phyloP scores from a whole-genome alignment of 2,888 invertebrate genomes.

The Autographa gamma region DNA sequence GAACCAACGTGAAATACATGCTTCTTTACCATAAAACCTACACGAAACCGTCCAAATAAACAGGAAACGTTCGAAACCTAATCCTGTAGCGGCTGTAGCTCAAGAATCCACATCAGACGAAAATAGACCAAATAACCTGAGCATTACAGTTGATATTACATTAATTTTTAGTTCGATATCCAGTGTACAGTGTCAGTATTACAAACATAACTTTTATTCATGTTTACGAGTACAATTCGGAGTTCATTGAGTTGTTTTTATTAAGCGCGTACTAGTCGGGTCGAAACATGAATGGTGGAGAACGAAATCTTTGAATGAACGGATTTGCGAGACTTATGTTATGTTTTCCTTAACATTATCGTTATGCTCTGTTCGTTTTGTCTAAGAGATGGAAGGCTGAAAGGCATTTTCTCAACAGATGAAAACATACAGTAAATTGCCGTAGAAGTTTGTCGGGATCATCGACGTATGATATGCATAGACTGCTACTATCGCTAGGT shows the following conservation, averaged over 20 bases:
- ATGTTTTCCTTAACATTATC: conserved; percentile 3
- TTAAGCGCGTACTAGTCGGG: conserved; percentile 43
- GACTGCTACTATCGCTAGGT: too few relatives aligned
- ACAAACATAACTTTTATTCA: conserved; percentile 55
- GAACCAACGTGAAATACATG: conserved; percentile 51
- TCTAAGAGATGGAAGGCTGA: too few relatives aligned
- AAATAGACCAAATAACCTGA: conserved; percentile 29
- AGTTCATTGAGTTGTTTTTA: conserved; percentile 58
- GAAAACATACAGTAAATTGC: too few relatives aligned
- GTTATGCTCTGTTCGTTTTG: too few relatives aligned
- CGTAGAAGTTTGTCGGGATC: too few relatives aligned
- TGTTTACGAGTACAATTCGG: conserved; percentile 52
- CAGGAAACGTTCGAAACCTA: conserved; percentile 55
- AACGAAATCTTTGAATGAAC: conserved; percentile 23
- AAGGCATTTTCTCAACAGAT: too few relatives aligned
- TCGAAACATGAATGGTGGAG: conserved; percentile 35
- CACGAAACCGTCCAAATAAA: conserved; percentile 50
- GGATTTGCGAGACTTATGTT: conserved; percentile 21
- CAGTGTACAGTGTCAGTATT: conserved; percentile 21
- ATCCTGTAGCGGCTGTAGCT: conserved; percentile 51
- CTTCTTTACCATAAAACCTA: conserved; percentile 48
- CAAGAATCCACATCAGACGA: conserved; percentile 22
- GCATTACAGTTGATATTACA: conserved; percentile 36
- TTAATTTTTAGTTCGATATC: conserved; percentile 10
- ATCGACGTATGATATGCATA: too few relatives aligned